phyloP scores from a whole-genome alignment of 1,140 invertebrate genomes.

The Bombus polaris region DNA sequence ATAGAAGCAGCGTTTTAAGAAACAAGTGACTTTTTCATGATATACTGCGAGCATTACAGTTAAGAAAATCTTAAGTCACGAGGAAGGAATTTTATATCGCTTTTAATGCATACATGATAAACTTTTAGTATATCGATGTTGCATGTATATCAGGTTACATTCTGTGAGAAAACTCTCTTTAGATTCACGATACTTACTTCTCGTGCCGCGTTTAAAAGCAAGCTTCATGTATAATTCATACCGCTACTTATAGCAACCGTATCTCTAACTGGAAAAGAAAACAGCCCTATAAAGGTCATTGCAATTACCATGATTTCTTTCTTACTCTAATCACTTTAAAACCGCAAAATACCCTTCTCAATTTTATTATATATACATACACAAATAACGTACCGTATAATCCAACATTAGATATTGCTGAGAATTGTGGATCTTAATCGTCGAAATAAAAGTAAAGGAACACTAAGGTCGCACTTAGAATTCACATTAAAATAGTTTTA shows the following conservation, averaged over 20 bases:
- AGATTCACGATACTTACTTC: neutral
- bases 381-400: neutral
- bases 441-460: too few species aligned
- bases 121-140: neutral
- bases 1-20: neutral
- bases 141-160: neutral
- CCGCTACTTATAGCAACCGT: neutral
- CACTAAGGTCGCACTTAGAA: too few species aligned
- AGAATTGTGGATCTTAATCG: too few species aligned
- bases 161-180: neutral
- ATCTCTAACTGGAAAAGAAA: neutral
- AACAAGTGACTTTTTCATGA: neutral
- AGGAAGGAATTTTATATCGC: neutral
- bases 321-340: neutral
- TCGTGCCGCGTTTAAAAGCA: neutral
- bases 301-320: neutral
- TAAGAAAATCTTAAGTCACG: neutral
- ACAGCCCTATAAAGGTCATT: neutral
- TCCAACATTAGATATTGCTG: too few species aligned
- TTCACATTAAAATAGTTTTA: too few species aligned
- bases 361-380: neutral
- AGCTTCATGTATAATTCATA: conserved; percentile 13
- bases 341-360: neutral
- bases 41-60: neutral
- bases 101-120: neutral